Base-by-base conservation (phyloP, 2,113 vertebrate species). In the Pundamilia nyererei region DNA sequence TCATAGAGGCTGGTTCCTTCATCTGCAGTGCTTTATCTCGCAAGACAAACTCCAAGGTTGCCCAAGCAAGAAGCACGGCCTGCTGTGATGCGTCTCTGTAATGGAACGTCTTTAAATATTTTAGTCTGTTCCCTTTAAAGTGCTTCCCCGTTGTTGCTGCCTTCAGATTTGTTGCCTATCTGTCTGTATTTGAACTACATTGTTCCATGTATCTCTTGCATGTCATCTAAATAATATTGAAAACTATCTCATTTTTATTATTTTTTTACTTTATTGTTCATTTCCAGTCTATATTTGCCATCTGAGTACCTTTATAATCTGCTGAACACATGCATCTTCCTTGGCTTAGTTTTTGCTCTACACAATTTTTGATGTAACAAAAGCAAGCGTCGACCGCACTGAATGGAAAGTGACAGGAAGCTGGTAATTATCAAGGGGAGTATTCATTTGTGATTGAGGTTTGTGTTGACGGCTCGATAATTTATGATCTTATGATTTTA, bases 21-120 rank as follows among this genome's bases (percentile, higher is more conserved):
- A 99, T 99, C 92, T 99, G 98, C 94, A 96, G 92, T 81, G 96
- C 96, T 87, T 95, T 99, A 88, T 93, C 95, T 82, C 97, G 97
- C 93, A 96, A 96, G 86, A 98, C 97, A 86, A 98, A 97, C 93
- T 99, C 98, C n/a, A 99, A 97, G 92, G 98, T 99, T 53, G 97
- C 97, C 79, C 96, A 95, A 89, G 98, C 97, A 84, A 96, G 90
- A 83, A 94, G 94, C 91, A 91, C 1, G 72, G 84, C 26, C 29
- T 84, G 42, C 95, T 93, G 89, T 87, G 82, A 89, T 31, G 11
- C 26, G n/a, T 79, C 83, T 81, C 26, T 58, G 15, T 17, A 10
- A 53, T 38, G 40, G 31, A 56, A 49, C 38, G 9, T 19, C 14
- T 72, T 49, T 19, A 33, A 54, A 53, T 84, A 35, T 80, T 45